Base-by-base conservation (phyloP, 2,797 vertebrate species). In the Myotis vivesi region DNA sequence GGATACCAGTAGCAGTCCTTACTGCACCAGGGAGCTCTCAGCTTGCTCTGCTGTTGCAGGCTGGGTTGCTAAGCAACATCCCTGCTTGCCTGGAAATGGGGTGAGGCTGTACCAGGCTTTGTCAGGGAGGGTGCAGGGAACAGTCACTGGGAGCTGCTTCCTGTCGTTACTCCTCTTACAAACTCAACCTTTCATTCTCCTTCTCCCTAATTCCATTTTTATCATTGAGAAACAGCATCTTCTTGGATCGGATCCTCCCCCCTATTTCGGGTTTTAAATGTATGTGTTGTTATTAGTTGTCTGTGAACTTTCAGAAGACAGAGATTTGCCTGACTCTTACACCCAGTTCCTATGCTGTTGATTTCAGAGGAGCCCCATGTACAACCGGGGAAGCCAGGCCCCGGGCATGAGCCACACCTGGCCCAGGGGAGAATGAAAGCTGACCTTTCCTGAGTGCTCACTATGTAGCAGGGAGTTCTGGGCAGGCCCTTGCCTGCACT, bases 61-160 rank as follows among this genome's bases (percentile, higher is more conserved):
- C n/a, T 81, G 87, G 62, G 95, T 96, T 95, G 55, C 92, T 97
- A 49, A 96, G 51, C 84, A 92, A 93, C 92, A 28, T 71, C 8
- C 5, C 20, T 82, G 82, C 71, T 77, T 76, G 53, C 28, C 15
- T 87, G 71, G 59, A 90, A 96, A 83, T 30, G 66, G 79, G 64
- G 33, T 87, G 33, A 84, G 36, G n/a, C 68, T 77, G 77, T 90
- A 87, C 33, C 59, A 89, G 66, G 71, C 77, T 44, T 77, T 76
- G 57, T 33, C 11, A 13, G 8, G 89, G 44, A 94, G 57, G 13
- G 77, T 2, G 19, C 20, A 62, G 92, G 85, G 68, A 93, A 96
- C 3, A 80, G 91, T 49, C 46, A 22, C 62, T 91, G 6, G 69
- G 66, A 79, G 12, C 1, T 41, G n/a, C 13, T 16, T 30, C 4